Base-by-base conservation (phyloP, 2,797 vertebrate genomes). In the Mareca penelope region DNA sequence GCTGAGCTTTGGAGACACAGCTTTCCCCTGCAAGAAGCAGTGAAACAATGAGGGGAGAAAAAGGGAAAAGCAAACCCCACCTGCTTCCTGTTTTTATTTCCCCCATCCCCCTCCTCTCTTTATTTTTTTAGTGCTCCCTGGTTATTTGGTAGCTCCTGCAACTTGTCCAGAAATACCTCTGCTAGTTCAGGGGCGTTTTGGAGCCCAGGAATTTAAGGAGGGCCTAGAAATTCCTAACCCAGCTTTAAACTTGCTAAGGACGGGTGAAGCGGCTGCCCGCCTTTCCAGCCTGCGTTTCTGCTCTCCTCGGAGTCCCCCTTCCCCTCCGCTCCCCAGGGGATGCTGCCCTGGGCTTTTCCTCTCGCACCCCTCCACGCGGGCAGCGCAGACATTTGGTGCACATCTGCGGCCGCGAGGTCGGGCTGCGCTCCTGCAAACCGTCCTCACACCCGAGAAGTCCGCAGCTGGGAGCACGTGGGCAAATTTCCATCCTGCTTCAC, bases 71-170 rank as follows among this genome's bases (percentile, higher is more conserved):
- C 79, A 89, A 96, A 94, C 71, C 89, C 87, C 96, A 95, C 94
- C 94, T 96, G 94, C 93, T 97, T 95, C 95, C 95, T 97, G 95
- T 94, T 96, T 96, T 95, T 92, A 75, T 89, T 95, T 90, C 89
- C 71, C 85, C 94, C 53, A 52, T 13, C 93, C 90, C 87, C 93
- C 80, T 70, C 48, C 46, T 76, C 67, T 26, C 87, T 91, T 68
- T 92, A 88, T 90, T 92, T 91, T 94, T 75, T 83, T 85, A 92
- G 65, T 55, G 72, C 80, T 92, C 86, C 90, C 87, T 89, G 67
- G 94, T 91, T 89, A 85, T 71, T 93, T 90, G 94, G 91, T 89
- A 91, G 70, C 87, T 96, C 94, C 94, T 95, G 92, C 94, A 96
- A 90, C 94, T 95, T 89, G 87, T 96, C 94, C 63, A 92, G 89